Conservation (phyloP, 2,797 vertebrate genomes). For the Falco novaeseelandiae region DNA sequence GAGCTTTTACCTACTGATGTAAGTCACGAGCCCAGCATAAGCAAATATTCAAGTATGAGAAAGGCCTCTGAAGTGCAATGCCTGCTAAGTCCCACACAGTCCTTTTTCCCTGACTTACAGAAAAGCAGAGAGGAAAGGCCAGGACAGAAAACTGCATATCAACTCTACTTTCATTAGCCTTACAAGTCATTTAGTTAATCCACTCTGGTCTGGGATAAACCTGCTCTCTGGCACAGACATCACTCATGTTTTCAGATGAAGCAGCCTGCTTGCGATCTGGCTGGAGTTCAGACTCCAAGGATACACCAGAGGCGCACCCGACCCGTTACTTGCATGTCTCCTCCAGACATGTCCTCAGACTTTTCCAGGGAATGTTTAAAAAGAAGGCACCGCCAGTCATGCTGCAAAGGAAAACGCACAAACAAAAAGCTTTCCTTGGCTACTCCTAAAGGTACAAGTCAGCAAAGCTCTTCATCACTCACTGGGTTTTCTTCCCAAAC, state of each 20-base stretch:
- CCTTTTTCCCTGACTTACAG: no score
- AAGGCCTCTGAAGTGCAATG: conserved; percentile 48
- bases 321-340: not conserved
- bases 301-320: not conserved
- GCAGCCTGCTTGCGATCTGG: not conserved
- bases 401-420: not conserved
- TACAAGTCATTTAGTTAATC: not conserved
- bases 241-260: not conserved
- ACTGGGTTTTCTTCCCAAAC: conserved; percentile 32
- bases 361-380: conserved; percentile 21
- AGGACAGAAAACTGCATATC: accelerated
- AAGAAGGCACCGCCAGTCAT: not conserved
- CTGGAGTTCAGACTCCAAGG: not conserved
- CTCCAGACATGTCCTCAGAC: not conserved
- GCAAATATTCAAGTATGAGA: not conserved
- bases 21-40: not conserved
- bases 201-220: not conserved
- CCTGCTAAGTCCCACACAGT: not conserved
- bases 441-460: conserved; percentile 15
- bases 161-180: not conserved
- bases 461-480: conserved; percentile 21
- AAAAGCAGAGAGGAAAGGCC: not conserved
- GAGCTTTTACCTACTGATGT: not conserved
- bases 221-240: not conserved
- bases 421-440: not conserved